Conservation (phyloP, 2,888 invertebrate species). For the Oligia strigilis region DNA sequence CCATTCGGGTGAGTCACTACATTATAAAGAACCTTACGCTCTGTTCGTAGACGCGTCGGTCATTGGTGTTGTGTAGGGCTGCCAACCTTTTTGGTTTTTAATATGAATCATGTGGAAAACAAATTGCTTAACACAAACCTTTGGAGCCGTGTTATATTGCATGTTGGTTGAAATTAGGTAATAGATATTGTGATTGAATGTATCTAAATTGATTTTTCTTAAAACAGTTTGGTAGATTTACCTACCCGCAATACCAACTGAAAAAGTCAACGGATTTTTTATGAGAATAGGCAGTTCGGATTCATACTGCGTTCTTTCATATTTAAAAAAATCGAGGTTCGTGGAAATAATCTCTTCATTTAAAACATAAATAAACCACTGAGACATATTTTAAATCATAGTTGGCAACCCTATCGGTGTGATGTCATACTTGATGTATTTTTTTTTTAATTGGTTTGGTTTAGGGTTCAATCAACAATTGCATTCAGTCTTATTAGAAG, state of each 20-base stretch:
- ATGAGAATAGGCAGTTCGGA: background rate
- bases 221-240: background rate
- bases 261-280: background rate
- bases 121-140: background rate
- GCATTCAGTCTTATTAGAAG: conserved; percentile 57
- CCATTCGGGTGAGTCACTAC: conserved; percentile 96
- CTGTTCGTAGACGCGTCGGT: conserved; percentile 71
- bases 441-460: conserved; percentile 63
- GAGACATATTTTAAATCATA: conserved; percentile 21
- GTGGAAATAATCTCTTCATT: background rate
- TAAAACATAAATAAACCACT: background rate
- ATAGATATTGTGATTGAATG: background rate
- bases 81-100: conserved; percentile 45
- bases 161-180: background rate
- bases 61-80: conserved; percentile 71
- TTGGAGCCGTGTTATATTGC: background rate
- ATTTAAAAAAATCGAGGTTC: background rate
- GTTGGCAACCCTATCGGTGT: conserved; percentile 66
- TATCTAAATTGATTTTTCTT: background rate
- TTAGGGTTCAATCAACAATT: conserved; percentile 57
- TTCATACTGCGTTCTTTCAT: background rate
- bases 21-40: conserved; percentile 73
- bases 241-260: background rate
- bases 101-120: conserved; percentile 12
- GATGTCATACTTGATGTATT: conserved; percentile 63